Evolutionary conservation across 2,888 invertebrate species (phyloP).

Genomic region (Opisthograptis luteolata): DNA sequence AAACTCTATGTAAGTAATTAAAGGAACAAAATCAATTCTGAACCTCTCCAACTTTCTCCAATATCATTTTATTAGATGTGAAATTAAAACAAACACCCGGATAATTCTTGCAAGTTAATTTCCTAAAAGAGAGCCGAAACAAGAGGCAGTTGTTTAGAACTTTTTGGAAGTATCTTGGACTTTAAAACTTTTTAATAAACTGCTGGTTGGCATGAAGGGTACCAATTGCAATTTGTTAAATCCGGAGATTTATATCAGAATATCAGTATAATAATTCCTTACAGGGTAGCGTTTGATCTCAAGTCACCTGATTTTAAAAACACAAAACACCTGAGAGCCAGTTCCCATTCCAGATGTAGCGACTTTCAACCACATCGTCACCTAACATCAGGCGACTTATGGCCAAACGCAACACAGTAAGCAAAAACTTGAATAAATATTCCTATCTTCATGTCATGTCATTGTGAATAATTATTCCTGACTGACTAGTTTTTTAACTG

Average conservation of each 20-base stretch:
- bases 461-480: background rate
- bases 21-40: background rate
- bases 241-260: too few species aligned
- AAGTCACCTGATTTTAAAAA: too few species aligned
- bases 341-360: too few species aligned
- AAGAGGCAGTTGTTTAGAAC: slow-evolving; percentile 16
- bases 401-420: too few species aligned
- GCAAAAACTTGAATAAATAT: too few species aligned
- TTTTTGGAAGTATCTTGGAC: slow-evolving; percentile 22
- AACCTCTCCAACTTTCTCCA: background rate
- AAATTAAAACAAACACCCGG: slow-evolving; percentile 5
- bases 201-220: slow-evolving; percentile 6
- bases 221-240: slow-evolving; percentile 21
- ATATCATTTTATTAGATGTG: slow-evolving; percentile 5
- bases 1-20: too few species aligned
- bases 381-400: too few species aligned
- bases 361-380: too few species aligned
- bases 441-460: too few species aligned
- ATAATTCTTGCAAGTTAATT: slow-evolving; percentile 13
- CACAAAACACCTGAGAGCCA: too few species aligned
- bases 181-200: slow-evolving; percentile 25
- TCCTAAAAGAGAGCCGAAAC: slow-evolving; percentile 19
- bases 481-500: background rate
- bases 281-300: too few species aligned
- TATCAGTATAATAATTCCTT: too few species aligned